Percentiles rank a stretch among this genome's conserved stretches.
phyloP scores from a whole-genome alignment of 1,140 invertebrate genomes.

The Lepidurus apus region DNA sequence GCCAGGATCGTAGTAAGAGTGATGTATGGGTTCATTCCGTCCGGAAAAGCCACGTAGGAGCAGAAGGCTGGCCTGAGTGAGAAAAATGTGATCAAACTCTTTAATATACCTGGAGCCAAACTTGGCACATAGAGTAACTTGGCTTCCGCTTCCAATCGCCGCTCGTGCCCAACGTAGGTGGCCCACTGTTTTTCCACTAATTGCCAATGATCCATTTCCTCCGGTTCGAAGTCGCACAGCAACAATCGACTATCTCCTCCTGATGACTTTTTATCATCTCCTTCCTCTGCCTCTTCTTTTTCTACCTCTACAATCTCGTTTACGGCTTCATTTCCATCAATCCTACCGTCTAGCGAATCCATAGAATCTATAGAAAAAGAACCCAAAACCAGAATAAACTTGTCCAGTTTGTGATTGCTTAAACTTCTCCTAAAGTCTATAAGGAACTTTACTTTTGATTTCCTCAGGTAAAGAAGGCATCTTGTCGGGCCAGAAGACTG shows the following conservation, averaged over 20 bases:
- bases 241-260: background rate
- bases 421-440: too few species aligned
- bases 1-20: background rate
- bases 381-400: too few species aligned
- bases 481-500: too few species aligned
- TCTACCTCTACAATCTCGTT: too few species aligned
- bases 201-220: slow-evolving; percentile 19
- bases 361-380: too few species aligned
- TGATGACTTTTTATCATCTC: background rate
- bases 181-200: slow-evolving; percentile 14
- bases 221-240: background rate
- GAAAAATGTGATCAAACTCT: background rate
- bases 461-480: too few species aligned
- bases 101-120: slow-evolving; percentile 3
- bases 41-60: background rate
- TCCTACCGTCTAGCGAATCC: too few species aligned
- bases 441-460: too few species aligned
- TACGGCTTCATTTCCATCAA: too few species aligned
- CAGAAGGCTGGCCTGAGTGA: too few species aligned
- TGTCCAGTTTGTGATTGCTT: too few species aligned
- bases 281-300: background rate
- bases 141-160: background rate
- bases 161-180: slow-evolving; percentile 1
- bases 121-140: background rate
- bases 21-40: background rate